These are phyloP conservation scores for Shargacucullia verbasci DNA, from an alignment of 2,888 invertebrate genomes.

Conservation along the genomic window DNA sequence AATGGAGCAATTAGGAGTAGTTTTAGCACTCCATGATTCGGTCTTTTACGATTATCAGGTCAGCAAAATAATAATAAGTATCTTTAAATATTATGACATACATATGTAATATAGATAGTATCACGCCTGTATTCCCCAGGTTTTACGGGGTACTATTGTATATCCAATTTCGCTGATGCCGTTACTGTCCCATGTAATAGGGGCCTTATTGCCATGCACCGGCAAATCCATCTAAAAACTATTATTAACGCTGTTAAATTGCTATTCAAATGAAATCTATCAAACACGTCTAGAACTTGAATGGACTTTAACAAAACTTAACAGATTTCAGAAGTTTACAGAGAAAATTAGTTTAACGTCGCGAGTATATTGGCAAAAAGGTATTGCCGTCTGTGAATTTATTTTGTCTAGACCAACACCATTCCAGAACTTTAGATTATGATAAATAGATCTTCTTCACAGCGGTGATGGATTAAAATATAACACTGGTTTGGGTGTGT, in stretches of 20 bases:
- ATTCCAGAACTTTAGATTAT: conserved; percentile 29
- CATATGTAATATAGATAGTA: too few relatives aligned
- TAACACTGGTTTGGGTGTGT: conserved; percentile 26
- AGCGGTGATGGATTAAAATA: neutral
- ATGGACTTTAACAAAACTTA: conserved; percentile 37
- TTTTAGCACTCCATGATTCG: too few relatives aligned
- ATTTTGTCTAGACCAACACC: conserved; percentile 40
- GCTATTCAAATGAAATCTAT: conserved; percentile 28
- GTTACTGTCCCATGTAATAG: too few relatives aligned
- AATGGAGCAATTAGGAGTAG: too few relatives aligned
- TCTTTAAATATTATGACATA: too few relatives aligned
- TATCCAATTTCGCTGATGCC: too few relatives aligned
- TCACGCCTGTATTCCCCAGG: too few relatives aligned
- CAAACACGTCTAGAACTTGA: conserved; percentile 20
- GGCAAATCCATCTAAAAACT: too few relatives aligned
- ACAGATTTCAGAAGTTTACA: conserved; percentile 29
- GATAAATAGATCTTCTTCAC: conserved; percentile 33
- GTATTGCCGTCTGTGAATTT: conserved; percentile 27
- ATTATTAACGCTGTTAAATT: conserved; percentile 11
- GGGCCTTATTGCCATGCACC: too few relatives aligned
- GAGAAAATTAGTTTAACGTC: conserved; percentile 33
- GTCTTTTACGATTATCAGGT: too few relatives aligned
- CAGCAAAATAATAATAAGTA: too few relatives aligned
- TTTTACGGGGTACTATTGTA: too few relatives aligned
- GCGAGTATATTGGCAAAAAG: conserved; percentile 26